Percentiles rank a stretch among this genome's conserved stretches.
Conservation (phyloP, 1,140 invertebrate species). For the Forficula auricularia region DNA sequence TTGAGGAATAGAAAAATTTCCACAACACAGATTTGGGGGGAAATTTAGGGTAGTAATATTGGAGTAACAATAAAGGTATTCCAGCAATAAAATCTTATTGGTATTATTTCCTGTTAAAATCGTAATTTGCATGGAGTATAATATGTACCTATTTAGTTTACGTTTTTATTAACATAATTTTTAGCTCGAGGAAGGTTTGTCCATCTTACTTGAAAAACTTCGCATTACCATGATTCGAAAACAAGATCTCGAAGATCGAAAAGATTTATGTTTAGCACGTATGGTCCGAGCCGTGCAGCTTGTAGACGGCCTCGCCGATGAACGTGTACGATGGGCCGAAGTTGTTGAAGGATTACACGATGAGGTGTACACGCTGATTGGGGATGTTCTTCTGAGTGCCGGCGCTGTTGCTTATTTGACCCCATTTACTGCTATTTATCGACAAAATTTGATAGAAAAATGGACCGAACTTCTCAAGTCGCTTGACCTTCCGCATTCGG, state of each 20-base stretch:
- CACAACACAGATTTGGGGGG: too few relatives aligned
- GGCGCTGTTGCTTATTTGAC: conserved; percentile 51
- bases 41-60: too few relatives aligned
- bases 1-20: too few relatives aligned
- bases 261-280: conserved; percentile 55
- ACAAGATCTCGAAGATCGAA: conserved; percentile 50
- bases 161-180: too few relatives aligned
- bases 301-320: conserved; percentile 30
- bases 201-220: conserved; percentile 42
- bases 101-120: too few relatives aligned
- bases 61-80: too few relatives aligned
- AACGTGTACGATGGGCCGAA: conserved; percentile 41
- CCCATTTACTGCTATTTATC: conserved; percentile 41
- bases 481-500: conserved; percentile 31
- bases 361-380: conserved; percentile 43
- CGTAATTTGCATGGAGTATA: too few relatives aligned
- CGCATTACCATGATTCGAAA: conserved; percentile 41
- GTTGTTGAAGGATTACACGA: conserved; percentile 41
- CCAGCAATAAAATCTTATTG: too few relatives aligned
- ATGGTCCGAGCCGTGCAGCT: conserved; percentile 58
- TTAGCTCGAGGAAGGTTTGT: conserved; percentile 21
- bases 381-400: conserved; percentile 35
- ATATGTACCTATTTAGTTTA: too few relatives aligned
- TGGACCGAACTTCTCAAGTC: conserved; percentile 18
- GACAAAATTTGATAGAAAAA: conserved; percentile 20